Base-by-base conservation (phyloP, 2,797 vertebrate species). In the Perdix hodgsoniae region DNA sequence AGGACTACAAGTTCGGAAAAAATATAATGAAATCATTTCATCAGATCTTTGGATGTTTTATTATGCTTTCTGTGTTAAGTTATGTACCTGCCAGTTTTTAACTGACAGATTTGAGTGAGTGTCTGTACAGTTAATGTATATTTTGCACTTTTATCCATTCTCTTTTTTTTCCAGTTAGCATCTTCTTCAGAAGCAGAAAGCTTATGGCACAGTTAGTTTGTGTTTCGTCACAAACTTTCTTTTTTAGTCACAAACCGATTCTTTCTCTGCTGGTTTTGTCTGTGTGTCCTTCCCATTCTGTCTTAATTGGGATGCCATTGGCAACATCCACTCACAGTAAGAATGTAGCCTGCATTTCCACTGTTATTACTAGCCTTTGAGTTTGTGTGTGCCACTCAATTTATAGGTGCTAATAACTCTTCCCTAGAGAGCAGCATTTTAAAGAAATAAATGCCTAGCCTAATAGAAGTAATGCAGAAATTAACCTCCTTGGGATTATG, bases 371-470 rank as follows among this genome's bases (percentile, higher is more conserved):
- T 97, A 83, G 80, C 67, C 83, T 79, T 76, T 87, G 86, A 91
- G 85, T 94, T 96, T 94, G 54, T 95, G 40, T 95, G 79, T 94
- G 78, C 80, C 88, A 81, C 76, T 96, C 95, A 95, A 40, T 94
- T 95, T 96, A 69, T 94, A 96, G 88, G 74, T 93, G 93, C 93
- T 96, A 95, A 96, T 96, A 97, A 89, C 91, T 95, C 92, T 97
- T 97, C 94, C 95, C 93, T 94, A 94, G 94, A 97, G 96, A 96
- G 82, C 74, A 91, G 65, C 54, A 21, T 96, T 97, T 94, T 93
- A 95, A 95, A 97, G 92, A 87, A 96, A 61, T 90, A 93, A 94
- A 79, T 94, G 86, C 94, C 83, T 93, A 75, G 83, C 81, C 82
- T 94, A 39, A 93, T 95, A 91, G 76, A 92, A 92, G 42, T 90